These are phyloP conservation scores for pig (Sus scrofa) DNA, from an alignment of 2,113 vertebrate species.

Conservation along the genomic window T2T-Sscrofa CM000812.6:116234501-116235000, in stretches of 20 bases:
- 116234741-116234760: background rate
- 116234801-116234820: background rate
- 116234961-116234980: background rate
- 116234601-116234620: too few species aligned
- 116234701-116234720: background rate
- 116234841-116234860: slow-evolving; percentile 1
- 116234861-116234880: background rate
- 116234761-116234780: background rate
- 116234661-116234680: background rate
- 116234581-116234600: background rate
- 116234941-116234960: slow-evolving; percentile 4
- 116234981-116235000: background rate
- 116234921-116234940: background rate
- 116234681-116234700: background rate
- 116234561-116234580: background rate
- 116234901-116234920: slow-evolving; percentile 39
- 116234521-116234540: background rate
- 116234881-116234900: background rate
- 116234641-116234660: background rate
- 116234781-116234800: background rate
- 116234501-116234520: slow-evolving; percentile 4
- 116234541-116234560: background rate
- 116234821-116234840: background rate
- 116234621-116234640: too few species aligned
- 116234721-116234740: background rate